phyloP scores from a whole-genome alignment of 2,888 invertebrate species.

The Matsumyia berberina region DNA sequence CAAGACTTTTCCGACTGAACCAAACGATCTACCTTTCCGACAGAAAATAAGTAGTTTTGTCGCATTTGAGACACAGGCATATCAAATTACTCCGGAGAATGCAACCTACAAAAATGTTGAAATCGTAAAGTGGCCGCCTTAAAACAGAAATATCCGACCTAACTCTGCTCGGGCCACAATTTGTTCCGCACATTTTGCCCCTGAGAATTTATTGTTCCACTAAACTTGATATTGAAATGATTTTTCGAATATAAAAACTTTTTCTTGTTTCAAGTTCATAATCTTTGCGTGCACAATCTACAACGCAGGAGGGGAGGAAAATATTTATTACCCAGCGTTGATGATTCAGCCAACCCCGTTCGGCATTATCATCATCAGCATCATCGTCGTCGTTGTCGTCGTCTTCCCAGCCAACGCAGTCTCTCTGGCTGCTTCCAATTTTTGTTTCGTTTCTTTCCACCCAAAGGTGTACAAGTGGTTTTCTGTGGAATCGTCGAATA shows the following conservation, averaged over 20 bases:
- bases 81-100: too few relatives aligned
- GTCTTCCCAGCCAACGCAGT: too few relatives aligned
- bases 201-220: background rate
- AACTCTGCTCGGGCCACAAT: background rate
- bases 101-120: too few relatives aligned
- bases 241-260: background rate
- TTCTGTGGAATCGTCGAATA: slow-evolving; percentile 2
- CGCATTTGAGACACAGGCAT: too few relatives aligned
- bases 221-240: slow-evolving; percentile 16
- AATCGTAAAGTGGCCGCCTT: too few relatives aligned
- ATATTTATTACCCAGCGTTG: background rate
- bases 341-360: background rate
- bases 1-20: too few relatives aligned
- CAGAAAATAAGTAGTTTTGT: too few relatives aligned
- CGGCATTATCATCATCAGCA: background rate
- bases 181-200: background rate
- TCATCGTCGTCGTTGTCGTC: too few relatives aligned
- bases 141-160: too few relatives aligned
- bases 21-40: too few relatives aligned
- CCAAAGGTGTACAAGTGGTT: slow-evolving; percentile 3
- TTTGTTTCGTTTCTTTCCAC: background rate
- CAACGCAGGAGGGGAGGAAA: background rate
- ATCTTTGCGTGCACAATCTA: slow-evolving; percentile 2
- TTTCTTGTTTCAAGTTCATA: background rate
- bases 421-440: background rate